These are phyloP conservation scores for Panagrolaimus sp. DNA, from an alignment of 1,140 invertebrate species.

Conservation along the genomic window DNA sequence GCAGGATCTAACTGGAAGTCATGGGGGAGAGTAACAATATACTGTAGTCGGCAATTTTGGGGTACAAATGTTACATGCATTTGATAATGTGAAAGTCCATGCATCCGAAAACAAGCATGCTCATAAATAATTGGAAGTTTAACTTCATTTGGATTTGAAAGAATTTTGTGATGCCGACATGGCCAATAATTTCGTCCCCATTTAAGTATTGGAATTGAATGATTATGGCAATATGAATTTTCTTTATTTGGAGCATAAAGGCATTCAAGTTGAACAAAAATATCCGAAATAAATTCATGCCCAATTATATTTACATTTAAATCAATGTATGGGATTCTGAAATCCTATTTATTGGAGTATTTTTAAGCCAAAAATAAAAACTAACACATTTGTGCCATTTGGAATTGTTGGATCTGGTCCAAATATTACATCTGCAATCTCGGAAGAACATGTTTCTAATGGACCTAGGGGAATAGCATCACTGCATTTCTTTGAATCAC, in stretches of 20 bases:
- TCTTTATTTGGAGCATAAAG: constrained; percentile 40
- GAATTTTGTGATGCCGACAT: constrained; percentile 24
- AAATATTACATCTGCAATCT: constrained; percentile 17
- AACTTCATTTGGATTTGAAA: not conserved
- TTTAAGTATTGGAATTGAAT: not conserved
- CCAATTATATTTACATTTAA: constrained; percentile 43
- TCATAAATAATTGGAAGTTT: constrained; percentile 33
- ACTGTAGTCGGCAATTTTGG: constrained; percentile 37
- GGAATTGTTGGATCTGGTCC: constrained; percentile 21
- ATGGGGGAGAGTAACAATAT: constrained; percentile 37
- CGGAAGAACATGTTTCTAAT: constrained; percentile 10
- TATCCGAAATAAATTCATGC: constrained; percentile 19
- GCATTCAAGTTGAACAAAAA: constrained; percentile 47
- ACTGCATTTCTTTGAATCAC: constrained; percentile 13
- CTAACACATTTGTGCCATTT: constrained; percentile 28
- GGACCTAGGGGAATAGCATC: not conserved
- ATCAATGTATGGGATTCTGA: constrained; percentile 46
- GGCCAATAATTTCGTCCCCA: constrained; percentile 22
- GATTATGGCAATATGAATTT: constrained; percentile 52
- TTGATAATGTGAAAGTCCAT: constrained; percentile 44
- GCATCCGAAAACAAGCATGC: constrained; percentile 49
- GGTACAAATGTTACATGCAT: constrained; percentile 47
- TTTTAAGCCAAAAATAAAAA: constrained; percentile 15
- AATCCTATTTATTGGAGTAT: constrained; percentile 18
- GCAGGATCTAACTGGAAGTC: constrained; percentile 39